These are phyloP conservation scores for Gallinago undulata DNA, from an alignment of 2,113 vertebrate species.

Conservation along the genomic window DNA sequence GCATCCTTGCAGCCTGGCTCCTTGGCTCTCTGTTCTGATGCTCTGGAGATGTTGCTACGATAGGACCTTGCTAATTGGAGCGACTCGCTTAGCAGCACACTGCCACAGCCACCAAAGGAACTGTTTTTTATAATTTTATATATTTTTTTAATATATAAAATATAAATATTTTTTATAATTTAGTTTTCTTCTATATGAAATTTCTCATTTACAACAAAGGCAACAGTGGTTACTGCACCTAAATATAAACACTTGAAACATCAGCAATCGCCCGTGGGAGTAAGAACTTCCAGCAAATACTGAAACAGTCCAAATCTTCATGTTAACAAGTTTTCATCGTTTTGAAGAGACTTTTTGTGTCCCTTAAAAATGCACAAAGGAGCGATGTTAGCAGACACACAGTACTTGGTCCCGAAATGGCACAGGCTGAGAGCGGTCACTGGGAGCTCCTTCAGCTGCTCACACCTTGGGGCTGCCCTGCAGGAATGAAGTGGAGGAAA, in stretches of 20 bases:
- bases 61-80: neutral
- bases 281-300: neutral
- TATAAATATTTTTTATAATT: neutral
- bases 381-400: neutral
- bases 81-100: neutral
- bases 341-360: neutral
- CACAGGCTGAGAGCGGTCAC: accelerated
- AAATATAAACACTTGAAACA: neutral
- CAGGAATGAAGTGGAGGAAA: neutral
- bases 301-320: neutral
- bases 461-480: neutral
- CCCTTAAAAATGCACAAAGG: neutral
- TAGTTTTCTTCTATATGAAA: neutral
- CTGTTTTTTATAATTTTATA: neutral
- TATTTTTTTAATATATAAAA: no score
- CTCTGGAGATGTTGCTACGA: accelerated
- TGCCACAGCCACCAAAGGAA: neutral
- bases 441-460: neutral
- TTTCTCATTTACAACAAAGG: neutral
- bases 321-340: neutral
- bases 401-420: neutral
- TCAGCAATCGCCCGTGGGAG: neutral
- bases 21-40: neutral
- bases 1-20: neutral
- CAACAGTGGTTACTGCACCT: neutral